These are phyloP conservation scores for Bactericera cockerelli DNA, from an alignment of 1,140 invertebrate genomes.

Conservation along the genomic window DNA sequence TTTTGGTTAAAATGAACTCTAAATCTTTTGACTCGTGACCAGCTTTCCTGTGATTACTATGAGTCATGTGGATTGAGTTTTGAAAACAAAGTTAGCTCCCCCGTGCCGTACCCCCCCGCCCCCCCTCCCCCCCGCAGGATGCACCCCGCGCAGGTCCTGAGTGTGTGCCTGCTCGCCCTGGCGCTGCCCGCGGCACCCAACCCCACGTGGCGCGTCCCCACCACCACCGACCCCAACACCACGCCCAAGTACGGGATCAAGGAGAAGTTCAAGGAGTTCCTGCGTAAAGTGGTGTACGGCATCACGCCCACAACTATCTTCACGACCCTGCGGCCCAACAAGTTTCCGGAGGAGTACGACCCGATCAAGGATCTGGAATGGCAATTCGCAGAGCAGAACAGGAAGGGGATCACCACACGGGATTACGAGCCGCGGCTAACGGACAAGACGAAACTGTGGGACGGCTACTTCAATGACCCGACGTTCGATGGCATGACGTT, in stretches of 20 bases:
- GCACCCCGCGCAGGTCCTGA: no score
- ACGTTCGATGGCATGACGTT: not conserved
- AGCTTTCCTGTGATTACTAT: no score
- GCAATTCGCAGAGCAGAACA: not conserved
- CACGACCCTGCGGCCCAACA: not conserved
- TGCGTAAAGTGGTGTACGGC: constrained; percentile 6
- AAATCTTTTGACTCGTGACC: no score
- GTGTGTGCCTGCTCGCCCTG: no score
- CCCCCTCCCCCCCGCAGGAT: no score
- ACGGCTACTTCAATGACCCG: constrained; percentile 2
- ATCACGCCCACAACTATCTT: constrained; percentile 5
- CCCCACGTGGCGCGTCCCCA: no score
- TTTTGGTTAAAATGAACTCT: no score
- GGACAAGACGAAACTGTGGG: not conserved
- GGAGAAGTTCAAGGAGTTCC: not conserved
- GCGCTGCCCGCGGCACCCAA: no score
- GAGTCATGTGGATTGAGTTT: no score
- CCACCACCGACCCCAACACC: no score
- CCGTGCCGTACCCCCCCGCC: no score
- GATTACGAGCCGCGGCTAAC: not conserved
- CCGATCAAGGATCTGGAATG: not conserved
- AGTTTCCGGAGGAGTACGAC: not conserved
- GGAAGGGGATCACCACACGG: not conserved
- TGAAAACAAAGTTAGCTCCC: no score
- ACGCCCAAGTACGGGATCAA: not conserved